These are phyloP conservation scores for Panagrolaimus sp. DNA, from an alignment of 1,140 invertebrate genomes.

Conservation along the genomic window DNA sequence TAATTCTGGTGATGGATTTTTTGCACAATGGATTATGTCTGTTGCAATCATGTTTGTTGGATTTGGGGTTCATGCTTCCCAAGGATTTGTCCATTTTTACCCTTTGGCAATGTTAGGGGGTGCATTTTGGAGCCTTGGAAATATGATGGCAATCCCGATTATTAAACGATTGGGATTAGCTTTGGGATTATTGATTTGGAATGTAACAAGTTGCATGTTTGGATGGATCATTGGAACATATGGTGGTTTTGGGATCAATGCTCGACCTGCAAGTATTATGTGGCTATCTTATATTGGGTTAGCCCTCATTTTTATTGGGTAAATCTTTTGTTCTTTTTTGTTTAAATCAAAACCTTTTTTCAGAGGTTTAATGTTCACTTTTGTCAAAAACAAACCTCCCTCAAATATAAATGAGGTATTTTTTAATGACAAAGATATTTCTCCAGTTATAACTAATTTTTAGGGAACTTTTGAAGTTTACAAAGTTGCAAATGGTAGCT, in stretches of 20 bases:
- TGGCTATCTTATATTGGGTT: conserved; percentile 29
- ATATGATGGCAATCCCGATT: conserved; percentile 13
- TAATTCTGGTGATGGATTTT: conserved; percentile 12
- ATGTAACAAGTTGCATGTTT: conserved; percentile 34
- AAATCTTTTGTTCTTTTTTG: neutral
- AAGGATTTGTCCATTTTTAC: neutral
- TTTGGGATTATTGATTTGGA: conserved; percentile 33
- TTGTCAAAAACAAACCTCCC: neutral
- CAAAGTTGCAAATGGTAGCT: too few relatives aligned
- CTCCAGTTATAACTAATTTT: neutral
- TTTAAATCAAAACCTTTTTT: neutral
- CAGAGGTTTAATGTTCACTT: neutral
- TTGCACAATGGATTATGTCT: conserved; percentile 9
- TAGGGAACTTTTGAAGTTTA: too few relatives aligned
- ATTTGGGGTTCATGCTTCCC: neutral
- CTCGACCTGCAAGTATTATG: conserved; percentile 24
- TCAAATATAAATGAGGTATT: neutral
- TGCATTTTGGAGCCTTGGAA: neutral
- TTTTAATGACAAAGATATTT: neutral
- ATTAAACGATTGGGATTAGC: conserved; percentile 36
- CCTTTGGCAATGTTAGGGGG: conserved; percentile 18
- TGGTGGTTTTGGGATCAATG: conserved; percentile 34
- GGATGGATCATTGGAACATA: conserved; percentile 34
- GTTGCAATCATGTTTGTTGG: conserved; percentile 14
- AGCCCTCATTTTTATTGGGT: conserved; percentile 29